A percentile compares a stretch with the other conserved stretches of the same genome.
Conservation (phyloP, 1,140 invertebrate species). For the Zaprionus capensis region DNA sequence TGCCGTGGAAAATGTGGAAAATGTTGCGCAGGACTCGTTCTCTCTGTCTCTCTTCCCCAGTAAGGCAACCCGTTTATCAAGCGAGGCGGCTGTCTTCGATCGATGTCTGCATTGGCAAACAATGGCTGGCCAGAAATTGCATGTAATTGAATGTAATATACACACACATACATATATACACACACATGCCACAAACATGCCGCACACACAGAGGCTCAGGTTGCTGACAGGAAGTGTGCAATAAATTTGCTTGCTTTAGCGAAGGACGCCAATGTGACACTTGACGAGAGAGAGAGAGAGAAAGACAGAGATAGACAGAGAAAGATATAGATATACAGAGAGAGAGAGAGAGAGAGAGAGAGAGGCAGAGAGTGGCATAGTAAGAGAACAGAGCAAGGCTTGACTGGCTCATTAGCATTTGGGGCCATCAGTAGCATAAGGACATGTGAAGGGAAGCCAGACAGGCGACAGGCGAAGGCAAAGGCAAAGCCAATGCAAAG, state of each 20-base stretch:
- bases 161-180: constrained; percentile 14
- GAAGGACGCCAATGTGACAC: constrained; percentile 56
- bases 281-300: constrained; percentile 20
- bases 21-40: constrained; percentile 56
- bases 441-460: constrained; percentile 57
- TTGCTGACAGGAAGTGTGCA: constrained; percentile 65
- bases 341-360: background rate
- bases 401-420: constrained; percentile 75
- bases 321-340: background rate
- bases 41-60: background rate
- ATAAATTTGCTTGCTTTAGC: constrained; percentile 62
- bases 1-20: constrained; percentile 20
- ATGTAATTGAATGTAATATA: constrained; percentile 68
- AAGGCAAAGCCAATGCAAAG: background rate
- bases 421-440: constrained; percentile 65
- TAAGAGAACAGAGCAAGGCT: constrained; percentile 11
- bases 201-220: constrained; percentile 18
- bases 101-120: constrained; percentile 64
- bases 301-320: background rate
- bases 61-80: constrained; percentile 64
- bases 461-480: constrained; percentile 32
- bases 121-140: constrained; percentile 65
- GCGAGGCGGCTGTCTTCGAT: constrained; percentile 53
- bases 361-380: background rate
- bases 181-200: constrained; percentile 17